Evolutionary conservation across 2,888 invertebrate genomes (phyloP), one percentile per base, ranked within the genome.

Genomic region (Drosophila kanekoi): DNA sequence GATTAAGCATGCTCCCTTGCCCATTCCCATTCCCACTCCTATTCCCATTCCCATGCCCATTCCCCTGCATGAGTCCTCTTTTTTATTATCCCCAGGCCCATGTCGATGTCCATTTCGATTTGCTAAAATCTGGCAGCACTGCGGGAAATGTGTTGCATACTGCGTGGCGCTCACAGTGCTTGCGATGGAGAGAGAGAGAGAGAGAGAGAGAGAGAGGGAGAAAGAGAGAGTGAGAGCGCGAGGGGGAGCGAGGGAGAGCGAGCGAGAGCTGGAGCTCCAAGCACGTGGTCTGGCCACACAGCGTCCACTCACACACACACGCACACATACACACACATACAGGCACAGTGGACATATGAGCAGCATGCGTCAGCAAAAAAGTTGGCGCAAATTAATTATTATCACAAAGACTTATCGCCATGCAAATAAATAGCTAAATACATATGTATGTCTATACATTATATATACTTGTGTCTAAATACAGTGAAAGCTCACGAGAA

Each of bases 61-160:
- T 20, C 14, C 10, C n/a, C 28, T 28, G 28, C 28, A 28, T 8
- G 28, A 8, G 28, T 28, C 8, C 28, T 28, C n/a, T 37, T 32
- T 18, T n/a, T 9, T 38, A 11, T 52, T 32, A 20, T 13, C 2
- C 2, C 6, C 44, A 23, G 3, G 40, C 11, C 37, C 33, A 9
- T 13, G 13, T 5, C 38, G 52, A 6, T 51, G 71, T 3, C 53
- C 47, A 47, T 52, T 53, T 61, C 0, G 23, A 37, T 38, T 33
- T 40, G 38, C 4, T 9, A 9, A 41, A 56, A 18, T 56, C 61
- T 23, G 54, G 40, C 40, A 60, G 11, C 49, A 37, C 48, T 23
- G 35, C 40, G 5, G 20, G 16, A 59, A 66, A 62, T 62, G 14
- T 72, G 53, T 41, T 67, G 75, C 75, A 61, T 75, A 75, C 77